Base-by-base conservation (phyloP, 2,888 invertebrate species). In the Dinocampus coccinellae region DNA sequence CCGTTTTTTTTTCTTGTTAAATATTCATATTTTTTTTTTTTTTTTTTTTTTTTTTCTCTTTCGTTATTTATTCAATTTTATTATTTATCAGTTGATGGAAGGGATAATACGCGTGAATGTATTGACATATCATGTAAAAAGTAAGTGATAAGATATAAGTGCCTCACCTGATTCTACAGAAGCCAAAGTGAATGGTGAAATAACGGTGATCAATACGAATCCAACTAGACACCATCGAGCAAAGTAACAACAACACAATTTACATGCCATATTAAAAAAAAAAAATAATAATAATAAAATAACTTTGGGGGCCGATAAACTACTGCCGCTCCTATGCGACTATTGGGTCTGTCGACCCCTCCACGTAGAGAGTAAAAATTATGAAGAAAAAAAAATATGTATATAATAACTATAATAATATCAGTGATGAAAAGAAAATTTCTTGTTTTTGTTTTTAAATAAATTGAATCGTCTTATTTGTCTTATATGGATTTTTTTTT, bases 231-330 rank as follows among this genome's bases (percentile, higher is more conserved):
- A 72, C 58, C 67, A 63, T 55, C 67, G 62, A 34, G 16, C 26
- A 36, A 68, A 55, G 33, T 33, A 68, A 62, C 42, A 47, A 53
- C 42, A 47, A 53, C 57, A 72, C 62, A 36, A 52, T 72, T 72
- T 72, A 76, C 74, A 72, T 75, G 77, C 77, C 77, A 77, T 77
- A 77, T 75, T 69, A 39, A 16, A 55, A 47, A 63, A 34, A 36
- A 53, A 53, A 7, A 29, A 7, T 4, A 29, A 29, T 4, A 29
- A 29, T 4, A 29, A 61, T 16, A n/a, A 58, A 33, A 33, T 11
- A 20, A 29, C 33, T 29, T 47, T 39, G 34, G 66, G 66, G 66
- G 66, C 57, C 66, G 66, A 66, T 66, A 66, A 66, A 66, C 66
- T 55, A 36, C 39, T 39, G 65, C 65, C 55, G 65, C 65, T 65